Evolutionary conservation across 2,797 vertebrate species (phyloP).

Genomic region (Clamator glandarius): DNA sequence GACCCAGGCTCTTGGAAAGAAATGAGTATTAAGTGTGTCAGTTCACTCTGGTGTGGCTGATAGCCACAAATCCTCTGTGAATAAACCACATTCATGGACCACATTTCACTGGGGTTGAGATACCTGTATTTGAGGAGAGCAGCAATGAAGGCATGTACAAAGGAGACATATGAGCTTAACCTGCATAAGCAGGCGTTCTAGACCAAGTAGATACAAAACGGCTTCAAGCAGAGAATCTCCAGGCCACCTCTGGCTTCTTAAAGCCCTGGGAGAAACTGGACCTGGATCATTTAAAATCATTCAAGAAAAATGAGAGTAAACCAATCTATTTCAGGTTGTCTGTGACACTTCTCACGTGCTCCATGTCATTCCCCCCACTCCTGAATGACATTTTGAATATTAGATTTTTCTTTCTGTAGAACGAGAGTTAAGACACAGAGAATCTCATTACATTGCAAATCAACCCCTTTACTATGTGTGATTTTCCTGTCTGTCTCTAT

Average conservation of each 20-base stretch:
- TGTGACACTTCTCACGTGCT: neutral
- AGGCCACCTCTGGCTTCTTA: neutral
- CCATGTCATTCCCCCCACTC: neutral
- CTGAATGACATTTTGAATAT: neutral
- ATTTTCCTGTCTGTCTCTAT: neutral
- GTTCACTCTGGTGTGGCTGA: neutral
- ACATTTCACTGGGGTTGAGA: neutral
- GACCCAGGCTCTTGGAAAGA: neutral
- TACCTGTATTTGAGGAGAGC: neutral
- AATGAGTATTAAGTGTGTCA: neutral
- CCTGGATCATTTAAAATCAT: neutral
- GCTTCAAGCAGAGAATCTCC: neutral
- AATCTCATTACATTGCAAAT: neutral
- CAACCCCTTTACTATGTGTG: neutral
- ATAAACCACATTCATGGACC: accelerated
- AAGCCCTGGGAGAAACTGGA: accelerated
- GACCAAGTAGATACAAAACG: neutral
- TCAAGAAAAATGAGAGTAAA: neutral
- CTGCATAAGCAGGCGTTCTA: neutral
- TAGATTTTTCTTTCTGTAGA: neutral
- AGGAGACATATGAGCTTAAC: neutral
- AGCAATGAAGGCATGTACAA: neutral
- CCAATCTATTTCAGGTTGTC: neutral
- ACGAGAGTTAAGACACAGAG: neutral
- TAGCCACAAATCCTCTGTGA: neutral